Base-by-base conservation (phyloP, 2,888 invertebrate genomes). In the Tinea trinotella region DNA sequence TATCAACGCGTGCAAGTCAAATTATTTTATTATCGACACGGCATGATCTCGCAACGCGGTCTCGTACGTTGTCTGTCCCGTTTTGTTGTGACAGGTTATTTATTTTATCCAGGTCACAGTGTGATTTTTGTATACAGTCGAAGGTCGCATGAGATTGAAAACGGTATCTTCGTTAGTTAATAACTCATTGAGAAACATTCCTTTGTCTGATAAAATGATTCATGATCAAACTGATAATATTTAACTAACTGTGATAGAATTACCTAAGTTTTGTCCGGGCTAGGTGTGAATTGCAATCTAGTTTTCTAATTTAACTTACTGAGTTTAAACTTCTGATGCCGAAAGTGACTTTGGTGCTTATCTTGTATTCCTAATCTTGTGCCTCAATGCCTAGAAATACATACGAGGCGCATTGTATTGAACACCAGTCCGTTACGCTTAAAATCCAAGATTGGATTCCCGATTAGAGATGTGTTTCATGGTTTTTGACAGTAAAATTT, bases 1-100 rank as follows among this genome's bases (percentile, higher is more conserved):
- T 44, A 44, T 44, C 54, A 55, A 61, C 61, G 59, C 62, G 62
- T 63, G 55, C 60, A 58, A 70, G 65, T 71, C 66, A 73, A 74
- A 75, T 74, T 72, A 76, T 74, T 70, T 70, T 72, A 70, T 68
- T 74, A 75, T 78, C 71, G 63, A 19, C n/a, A n/a, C 46, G 19
- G 46, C 19, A 19, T 19, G 19, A 46, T 46, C 46, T 46, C 46
- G 19, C 46, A 46, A 46, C 19, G 19, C 19, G 46, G n/a, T 19
- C 15, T 46, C 19, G 40, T 46, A 17, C 46, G 19, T 35, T 40
- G 40, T 46, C 19, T 46, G 46, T 19, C 15, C 46, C 46, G 46
- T 46, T 46, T 46, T 46, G 18, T 46, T 46, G 46, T 46, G 46
- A 46, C 46, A 46, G 46, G 46, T 68, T 72, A 76, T 78, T 76